Evolutionary conservation across 2,888 invertebrate genomes (phyloP).

Genomic region (Pocota personata): DNA sequence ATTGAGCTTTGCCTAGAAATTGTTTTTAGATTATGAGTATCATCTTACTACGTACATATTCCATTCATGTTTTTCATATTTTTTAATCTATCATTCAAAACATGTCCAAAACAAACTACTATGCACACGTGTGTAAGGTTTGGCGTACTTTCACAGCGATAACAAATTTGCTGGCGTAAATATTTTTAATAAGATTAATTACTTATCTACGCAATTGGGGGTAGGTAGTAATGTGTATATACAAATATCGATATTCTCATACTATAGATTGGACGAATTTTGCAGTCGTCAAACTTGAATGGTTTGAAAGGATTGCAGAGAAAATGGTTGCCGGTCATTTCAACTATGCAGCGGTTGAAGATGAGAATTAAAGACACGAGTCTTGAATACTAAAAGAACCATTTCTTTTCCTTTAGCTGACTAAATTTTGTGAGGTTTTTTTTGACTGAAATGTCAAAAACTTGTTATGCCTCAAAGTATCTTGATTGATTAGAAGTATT

Average conservation of each 20-base stretch:
- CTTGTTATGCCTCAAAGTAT: too few species aligned
- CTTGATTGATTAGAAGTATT: too few species aligned
- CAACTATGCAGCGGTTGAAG: too few species aligned
- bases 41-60: neutral
- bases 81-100: neutral
- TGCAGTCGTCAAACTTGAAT: too few species aligned
- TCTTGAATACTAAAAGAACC: too few species aligned
- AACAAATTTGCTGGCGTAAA: neutral
- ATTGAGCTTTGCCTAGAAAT: neutral
- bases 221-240: neutral
- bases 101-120: neutral
- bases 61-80: neutral
- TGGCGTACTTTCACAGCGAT: neutral
- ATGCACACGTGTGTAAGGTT: neutral
- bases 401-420: too few species aligned
- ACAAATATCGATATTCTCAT: neutral
- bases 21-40: neutral
- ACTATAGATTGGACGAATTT: too few species aligned
- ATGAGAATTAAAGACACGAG: too few species aligned
- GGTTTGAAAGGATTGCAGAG: too few species aligned
- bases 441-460: too few species aligned
- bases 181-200: neutral
- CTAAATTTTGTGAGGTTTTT: too few species aligned
- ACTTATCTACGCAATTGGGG: conserved; percentile 13
- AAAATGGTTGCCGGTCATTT: too few species aligned